Evolutionary conservation across 2,797 vertebrate genomes (phyloP).

Genomic region (Benthosema pterotum): DNA sequence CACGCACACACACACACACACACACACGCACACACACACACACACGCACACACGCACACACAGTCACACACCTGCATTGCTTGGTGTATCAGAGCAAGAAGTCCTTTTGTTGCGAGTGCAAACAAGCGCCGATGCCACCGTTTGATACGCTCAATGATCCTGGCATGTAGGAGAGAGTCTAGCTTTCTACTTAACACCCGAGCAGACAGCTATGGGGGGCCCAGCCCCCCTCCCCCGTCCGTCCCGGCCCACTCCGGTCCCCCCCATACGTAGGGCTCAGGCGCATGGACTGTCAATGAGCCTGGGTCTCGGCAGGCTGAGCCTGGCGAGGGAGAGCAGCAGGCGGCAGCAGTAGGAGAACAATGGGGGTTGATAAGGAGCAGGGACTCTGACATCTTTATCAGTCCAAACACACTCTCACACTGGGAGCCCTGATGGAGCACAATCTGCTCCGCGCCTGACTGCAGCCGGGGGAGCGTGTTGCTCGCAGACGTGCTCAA

Average conservation of each 20-base stretch:
- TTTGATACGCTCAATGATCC: constrained; percentile 20
- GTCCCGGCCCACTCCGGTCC: constrained; percentile 11
- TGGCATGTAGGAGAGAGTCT: constrained; percentile 11
- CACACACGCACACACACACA: no score
- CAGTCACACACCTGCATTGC: no score
- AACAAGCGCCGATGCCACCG: constrained; percentile 6
- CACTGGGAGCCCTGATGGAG: constrained; percentile 3
- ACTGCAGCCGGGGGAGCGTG: constrained; percentile 43
- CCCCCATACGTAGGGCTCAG: no score
- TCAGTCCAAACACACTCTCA: constrained; percentile 67
- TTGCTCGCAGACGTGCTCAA: constrained; percentile 44
- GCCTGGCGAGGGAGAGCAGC: constrained; percentile 41
- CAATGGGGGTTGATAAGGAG: constrained; percentile 68
- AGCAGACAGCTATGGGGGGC: constrained; percentile 17
- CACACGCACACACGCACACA: no score
- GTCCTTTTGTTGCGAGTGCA: not conserved
- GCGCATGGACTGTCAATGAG: constrained; percentile 49
- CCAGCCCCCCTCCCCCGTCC: no score
- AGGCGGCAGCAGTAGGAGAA: constrained; percentile 42
- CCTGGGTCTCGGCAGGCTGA: constrained; percentile 49
- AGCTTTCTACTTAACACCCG: not conserved
- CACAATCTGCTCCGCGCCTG: constrained; percentile 41
- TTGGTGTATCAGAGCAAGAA: not conserved
- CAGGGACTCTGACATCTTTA: constrained; percentile 70
- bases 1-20: no score